Evolutionary conservation across 2,797 vertebrate genomes (phyloP).

Genomic region (Rhinella marina): DNA sequence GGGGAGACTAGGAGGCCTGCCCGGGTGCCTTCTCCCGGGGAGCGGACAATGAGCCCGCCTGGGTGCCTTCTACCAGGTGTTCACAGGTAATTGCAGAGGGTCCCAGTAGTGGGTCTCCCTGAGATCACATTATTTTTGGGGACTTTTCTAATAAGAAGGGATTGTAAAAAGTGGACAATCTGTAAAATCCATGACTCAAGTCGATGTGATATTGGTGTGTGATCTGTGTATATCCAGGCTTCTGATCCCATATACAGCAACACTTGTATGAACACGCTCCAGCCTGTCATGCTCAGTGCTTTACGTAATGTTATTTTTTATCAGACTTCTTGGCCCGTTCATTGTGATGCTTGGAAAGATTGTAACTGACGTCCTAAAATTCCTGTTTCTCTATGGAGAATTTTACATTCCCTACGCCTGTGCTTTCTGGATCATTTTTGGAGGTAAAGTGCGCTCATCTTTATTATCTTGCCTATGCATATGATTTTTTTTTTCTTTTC

Average conservation of each 20-base stretch:
- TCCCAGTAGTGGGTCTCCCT: no score
- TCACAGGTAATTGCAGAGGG: no score
- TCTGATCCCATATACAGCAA: background rate
- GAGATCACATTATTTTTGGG: no score
- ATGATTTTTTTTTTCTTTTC: background rate
- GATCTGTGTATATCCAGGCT: background rate
- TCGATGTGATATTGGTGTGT: background rate
- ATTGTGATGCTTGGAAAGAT: slow-evolving; percentile 64
- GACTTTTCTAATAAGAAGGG: no score
- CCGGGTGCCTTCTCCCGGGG: no score
- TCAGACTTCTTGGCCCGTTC: slow-evolving; percentile 61
- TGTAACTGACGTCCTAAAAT: slow-evolving; percentile 53
- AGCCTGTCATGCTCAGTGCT: background rate
- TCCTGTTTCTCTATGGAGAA: slow-evolving; percentile 62
- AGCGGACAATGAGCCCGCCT: no score
- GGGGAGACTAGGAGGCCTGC: no score
- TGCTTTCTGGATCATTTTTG: slow-evolving; percentile 64
- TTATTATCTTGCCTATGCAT: background rate
- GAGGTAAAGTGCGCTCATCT: slow-evolving; percentile 41
- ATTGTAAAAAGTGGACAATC: no score
- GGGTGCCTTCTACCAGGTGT: no score
- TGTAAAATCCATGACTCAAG: no score
- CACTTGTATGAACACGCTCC: background rate
- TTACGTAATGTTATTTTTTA: slow-evolving; percentile 33
- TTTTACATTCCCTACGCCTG: slow-evolving; percentile 63